These are phyloP conservation scores for Stenoptilia bipunctidactyla DNA, from an alignment of 2,888 invertebrate genomes.

Conservation along the genomic window DNA sequence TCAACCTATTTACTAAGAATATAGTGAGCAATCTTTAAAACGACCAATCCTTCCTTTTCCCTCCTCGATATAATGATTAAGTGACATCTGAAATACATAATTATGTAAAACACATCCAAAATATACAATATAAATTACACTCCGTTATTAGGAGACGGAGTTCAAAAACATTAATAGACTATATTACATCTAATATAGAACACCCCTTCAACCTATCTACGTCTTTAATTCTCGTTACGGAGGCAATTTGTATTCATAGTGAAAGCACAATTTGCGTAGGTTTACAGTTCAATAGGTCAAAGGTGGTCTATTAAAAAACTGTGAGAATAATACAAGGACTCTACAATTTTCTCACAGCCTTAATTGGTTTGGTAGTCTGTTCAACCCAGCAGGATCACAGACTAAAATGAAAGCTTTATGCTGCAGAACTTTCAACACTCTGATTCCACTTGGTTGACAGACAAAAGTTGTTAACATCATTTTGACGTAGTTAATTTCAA, in stretches of 20 bases:
- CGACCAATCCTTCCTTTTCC: slow-evolving; percentile 37
- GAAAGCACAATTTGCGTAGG: too few species aligned
- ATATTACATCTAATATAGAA: background rate
- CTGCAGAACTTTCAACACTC: too few species aligned
- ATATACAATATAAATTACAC: slow-evolving; percentile 50
- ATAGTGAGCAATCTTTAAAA: slow-evolving; percentile 65
- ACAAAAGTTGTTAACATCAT: too few species aligned
- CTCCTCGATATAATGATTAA: slow-evolving; percentile 23
- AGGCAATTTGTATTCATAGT: too few species aligned
- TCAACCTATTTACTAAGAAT: slow-evolving; percentile 48
- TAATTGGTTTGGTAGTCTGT: slow-evolving; percentile 7
- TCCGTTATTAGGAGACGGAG: slow-evolving; percentile 5
- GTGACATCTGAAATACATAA: slow-evolving; percentile 5
- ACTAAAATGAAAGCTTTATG: too few species aligned
- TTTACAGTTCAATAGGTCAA: background rate
- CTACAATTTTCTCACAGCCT: slow-evolving; percentile 25
- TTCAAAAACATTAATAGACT: background rate
- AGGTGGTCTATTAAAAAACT: slow-evolving; percentile 19
- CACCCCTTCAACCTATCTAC: background rate
- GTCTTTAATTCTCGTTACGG: background rate
- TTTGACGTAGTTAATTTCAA: too few species aligned
- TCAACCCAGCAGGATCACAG: slow-evolving; percentile 14
- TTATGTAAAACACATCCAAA: slow-evolving; percentile 65
- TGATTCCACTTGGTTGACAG: background rate
- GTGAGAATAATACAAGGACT: slow-evolving; percentile 30